Percentiles rank a stretch among this genome's conserved stretches.
These are phyloP conservation scores for Diploscapter pachys DNA, from an alignment of 1,140 invertebrate species.

Conservation along the genomic window DNA sequence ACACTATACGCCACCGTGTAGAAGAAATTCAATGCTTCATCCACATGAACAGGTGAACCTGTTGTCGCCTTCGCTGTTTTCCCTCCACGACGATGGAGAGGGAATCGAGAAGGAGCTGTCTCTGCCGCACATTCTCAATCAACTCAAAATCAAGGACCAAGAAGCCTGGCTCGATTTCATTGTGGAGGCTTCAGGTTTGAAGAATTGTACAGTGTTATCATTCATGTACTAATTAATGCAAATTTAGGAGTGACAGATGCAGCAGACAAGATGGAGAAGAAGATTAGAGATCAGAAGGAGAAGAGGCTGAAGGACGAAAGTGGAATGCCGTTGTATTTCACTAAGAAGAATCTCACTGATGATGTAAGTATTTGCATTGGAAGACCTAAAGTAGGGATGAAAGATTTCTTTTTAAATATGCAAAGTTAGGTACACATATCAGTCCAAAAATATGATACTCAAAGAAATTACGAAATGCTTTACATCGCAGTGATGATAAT, in stretches of 20 bases:
- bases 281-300: slow-evolving; percentile 24
- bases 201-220: too few species aligned
- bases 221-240: too few species aligned
- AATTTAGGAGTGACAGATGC: slow-evolving; percentile 15
- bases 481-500: too few species aligned
- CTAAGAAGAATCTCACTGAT: slow-evolving; percentile 39
- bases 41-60: slow-evolving; percentile 35
- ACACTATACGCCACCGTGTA: too few species aligned
- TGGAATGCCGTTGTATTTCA: slow-evolving; percentile 52
- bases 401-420: too few species aligned
- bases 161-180: slow-evolving; percentile 43
- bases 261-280: slow-evolving; percentile 11
- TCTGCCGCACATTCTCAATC: slow-evolving; percentile 39
- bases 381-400: too few species aligned
- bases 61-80: slow-evolving; percentile 53
- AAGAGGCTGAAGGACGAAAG: slow-evolving; percentile 30
- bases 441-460: too few species aligned
- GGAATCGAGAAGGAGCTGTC: slow-evolving; percentile 43
- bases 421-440: too few species aligned
- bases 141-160: slow-evolving; percentile 35
- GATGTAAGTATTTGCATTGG: too few species aligned
- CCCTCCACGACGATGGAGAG: slow-evolving; percentile 50
- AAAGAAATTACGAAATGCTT: too few species aligned
- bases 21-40: too few species aligned
- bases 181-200: slow-evolving; percentile 27